Evolutionary conservation across 2,888 invertebrate species (phyloP).

Genomic region (Phyto melanocephala): DNA sequence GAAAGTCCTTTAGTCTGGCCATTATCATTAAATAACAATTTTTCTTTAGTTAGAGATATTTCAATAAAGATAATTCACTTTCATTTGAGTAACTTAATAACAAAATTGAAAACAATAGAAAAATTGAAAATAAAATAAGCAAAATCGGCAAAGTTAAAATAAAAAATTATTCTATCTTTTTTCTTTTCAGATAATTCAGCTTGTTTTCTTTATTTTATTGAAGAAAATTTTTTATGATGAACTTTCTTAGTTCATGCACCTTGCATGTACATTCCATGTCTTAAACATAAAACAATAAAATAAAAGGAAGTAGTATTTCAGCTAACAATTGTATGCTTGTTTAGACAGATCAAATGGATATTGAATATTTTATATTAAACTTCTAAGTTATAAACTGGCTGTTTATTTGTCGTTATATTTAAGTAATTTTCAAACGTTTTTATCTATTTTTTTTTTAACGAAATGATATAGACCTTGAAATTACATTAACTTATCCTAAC

Average conservation of each 20-base stretch:
- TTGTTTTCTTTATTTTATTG: not conserved
- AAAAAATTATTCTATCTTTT: not conserved
- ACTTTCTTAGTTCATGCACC: too few relatives aligned
- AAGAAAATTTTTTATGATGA: not conserved
- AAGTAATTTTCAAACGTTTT: slow-evolving; percentile 15
- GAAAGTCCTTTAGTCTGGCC: slow-evolving; percentile 39
- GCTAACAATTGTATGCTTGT: not conserved
- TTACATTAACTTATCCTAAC: not conserved
- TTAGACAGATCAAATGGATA: not conserved
- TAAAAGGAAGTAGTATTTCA: not conserved
- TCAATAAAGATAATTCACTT: slow-evolving; percentile 16
- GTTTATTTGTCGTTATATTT: not conserved
- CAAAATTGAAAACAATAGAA: not conserved
- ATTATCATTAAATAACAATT: not conserved
- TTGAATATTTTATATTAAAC: not conserved
- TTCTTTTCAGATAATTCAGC: not conserved
- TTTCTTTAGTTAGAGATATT: not conserved
- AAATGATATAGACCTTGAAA: slow-evolving; percentile 32
- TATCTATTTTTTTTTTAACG: slow-evolving; percentile 1
- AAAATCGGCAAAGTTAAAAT: not conserved
- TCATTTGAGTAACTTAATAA: not conserved
- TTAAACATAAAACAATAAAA: not conserved
- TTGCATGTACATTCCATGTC: not conserved
- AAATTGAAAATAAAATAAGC: not conserved
- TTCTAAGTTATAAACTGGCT: not conserved